These are phyloP conservation scores for Colletes gigas DNA, from an alignment of 1,140 invertebrate species.

Conservation along the genomic window DNA sequence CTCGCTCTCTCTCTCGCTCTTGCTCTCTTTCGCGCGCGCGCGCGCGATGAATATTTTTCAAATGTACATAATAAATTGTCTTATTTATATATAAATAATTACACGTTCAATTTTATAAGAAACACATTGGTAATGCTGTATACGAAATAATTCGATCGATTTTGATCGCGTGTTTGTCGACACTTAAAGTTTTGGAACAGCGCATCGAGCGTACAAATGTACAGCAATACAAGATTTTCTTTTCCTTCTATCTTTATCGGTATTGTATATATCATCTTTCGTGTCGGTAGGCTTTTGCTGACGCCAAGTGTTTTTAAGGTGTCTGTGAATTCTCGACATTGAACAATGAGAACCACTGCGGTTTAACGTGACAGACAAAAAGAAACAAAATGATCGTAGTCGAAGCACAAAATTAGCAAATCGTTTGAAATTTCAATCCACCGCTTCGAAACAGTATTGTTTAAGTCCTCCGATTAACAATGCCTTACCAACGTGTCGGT, in stretches of 20 bases:
- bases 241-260: slow-evolving; percentile 48
- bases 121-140: slow-evolving; percentile 56
- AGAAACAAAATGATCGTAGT: slow-evolving; percentile 13
- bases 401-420: slow-evolving; percentile 12
- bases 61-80: slow-evolving; percentile 59
- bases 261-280: slow-evolving; percentile 53
- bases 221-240: slow-evolving; percentile 59
- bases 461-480: slow-evolving; percentile 18
- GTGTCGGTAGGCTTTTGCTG: slow-evolving; percentile 57
- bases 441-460: slow-evolving; percentile 12
- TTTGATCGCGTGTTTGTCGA: slow-evolving; percentile 12
- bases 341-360: not conserved
- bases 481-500: slow-evolving; percentile 5
- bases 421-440: slow-evolving; percentile 24
- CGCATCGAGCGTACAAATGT: slow-evolving; percentile 63
- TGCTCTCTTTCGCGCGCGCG: too few relatives aligned
- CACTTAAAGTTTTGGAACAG: slow-evolving; percentile 32
- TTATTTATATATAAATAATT: slow-evolving; percentile 60
- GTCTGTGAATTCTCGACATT: slow-evolving; percentile 52
- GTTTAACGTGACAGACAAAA: slow-evolving; percentile 17
- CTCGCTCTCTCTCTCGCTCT: not conserved
- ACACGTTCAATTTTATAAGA: slow-evolving; percentile 55
- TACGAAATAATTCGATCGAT: slow-evolving; percentile 24
- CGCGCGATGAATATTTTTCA: slow-evolving; percentile 43
- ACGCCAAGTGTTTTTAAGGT: slow-evolving; percentile 62